Conservation (phyloP, 1,140 invertebrate genomes). For the Drosophila ogumai region DNA sequence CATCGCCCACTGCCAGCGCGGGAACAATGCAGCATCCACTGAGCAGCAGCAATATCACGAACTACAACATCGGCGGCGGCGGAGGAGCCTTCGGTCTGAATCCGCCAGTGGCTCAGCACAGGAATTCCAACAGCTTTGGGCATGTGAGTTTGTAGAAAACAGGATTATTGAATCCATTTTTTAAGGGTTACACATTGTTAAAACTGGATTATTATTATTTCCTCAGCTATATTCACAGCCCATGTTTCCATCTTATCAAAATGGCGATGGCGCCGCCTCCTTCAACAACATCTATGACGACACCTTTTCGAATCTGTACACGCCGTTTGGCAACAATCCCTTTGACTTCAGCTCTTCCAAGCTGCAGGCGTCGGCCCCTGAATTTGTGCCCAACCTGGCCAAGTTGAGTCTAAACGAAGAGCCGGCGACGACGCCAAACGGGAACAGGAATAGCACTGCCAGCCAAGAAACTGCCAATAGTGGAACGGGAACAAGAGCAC, state of each 20-base stretch:
- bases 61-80: constrained; percentile 42
- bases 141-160: constrained; percentile 42
- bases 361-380: constrained; percentile 77
- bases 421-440: constrained; percentile 21
- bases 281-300: constrained; percentile 34
- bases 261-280: constrained; percentile 48
- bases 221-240: constrained; percentile 50
- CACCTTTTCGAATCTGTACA: constrained; percentile 59
- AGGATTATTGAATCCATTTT: background rate
- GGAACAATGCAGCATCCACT: constrained; percentile 37
- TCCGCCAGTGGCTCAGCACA: constrained; percentile 17
- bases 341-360: constrained; percentile 77
- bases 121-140: constrained; percentile 26
- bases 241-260: constrained; percentile 40
- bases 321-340: constrained; percentile 70
- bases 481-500: constrained; percentile 27
- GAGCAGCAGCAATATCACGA: constrained; percentile 13
- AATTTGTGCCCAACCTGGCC: constrained; percentile 79
- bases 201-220: background rate
- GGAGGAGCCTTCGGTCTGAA: constrained; percentile 62
- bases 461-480: constrained; percentile 42
- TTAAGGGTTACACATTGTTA: background rate
- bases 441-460: constrained; percentile 53
- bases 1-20: constrained; percentile 4
- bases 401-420: constrained; percentile 57